These are phyloP conservation scores for Diachrysia chrysitis DNA, from an alignment of 2,888 invertebrate genomes.

Conservation along the genomic window DNA sequence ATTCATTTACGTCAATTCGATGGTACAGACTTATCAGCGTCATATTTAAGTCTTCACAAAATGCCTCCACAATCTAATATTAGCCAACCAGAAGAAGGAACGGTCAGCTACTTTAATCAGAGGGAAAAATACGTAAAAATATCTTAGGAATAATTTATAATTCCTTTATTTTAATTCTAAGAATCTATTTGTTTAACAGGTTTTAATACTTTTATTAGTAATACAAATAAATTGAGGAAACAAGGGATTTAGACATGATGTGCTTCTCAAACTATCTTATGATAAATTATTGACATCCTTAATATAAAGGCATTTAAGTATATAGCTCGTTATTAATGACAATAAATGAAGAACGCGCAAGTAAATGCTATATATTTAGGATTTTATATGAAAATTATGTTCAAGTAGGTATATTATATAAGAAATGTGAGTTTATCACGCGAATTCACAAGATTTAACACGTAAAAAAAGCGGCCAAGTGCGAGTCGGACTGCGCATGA, in stretches of 20 bases:
- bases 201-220: constrained; percentile 17
- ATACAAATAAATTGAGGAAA: neutral
- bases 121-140: constrained; percentile 82
- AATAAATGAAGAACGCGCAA: neutral
- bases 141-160: constrained; percentile 58
- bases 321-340: neutral
- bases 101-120: constrained; percentile 84
- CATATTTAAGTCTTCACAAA: constrained; percentile 86
- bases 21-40: constrained; percentile 89
- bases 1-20: constrained; percentile 93
- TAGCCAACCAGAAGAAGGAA: constrained; percentile 75
- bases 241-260: neutral
- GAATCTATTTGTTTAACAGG: constrained; percentile 9
- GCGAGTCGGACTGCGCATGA: too few species aligned
- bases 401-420: too few species aligned
- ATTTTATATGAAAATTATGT: too few species aligned
- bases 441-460: too few species aligned
- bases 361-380: neutral
- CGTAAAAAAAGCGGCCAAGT: too few species aligned
- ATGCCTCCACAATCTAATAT: constrained; percentile 66
- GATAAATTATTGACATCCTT: neutral
- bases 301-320: neutral
- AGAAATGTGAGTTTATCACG: too few species aligned
- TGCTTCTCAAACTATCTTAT: neutral
- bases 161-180: neutral